A percentile compares a stretch with the other conserved stretches of the same genome.
Conservation (phyloP, 2,888 invertebrate genomes). For the Cenopis cana region DNA sequence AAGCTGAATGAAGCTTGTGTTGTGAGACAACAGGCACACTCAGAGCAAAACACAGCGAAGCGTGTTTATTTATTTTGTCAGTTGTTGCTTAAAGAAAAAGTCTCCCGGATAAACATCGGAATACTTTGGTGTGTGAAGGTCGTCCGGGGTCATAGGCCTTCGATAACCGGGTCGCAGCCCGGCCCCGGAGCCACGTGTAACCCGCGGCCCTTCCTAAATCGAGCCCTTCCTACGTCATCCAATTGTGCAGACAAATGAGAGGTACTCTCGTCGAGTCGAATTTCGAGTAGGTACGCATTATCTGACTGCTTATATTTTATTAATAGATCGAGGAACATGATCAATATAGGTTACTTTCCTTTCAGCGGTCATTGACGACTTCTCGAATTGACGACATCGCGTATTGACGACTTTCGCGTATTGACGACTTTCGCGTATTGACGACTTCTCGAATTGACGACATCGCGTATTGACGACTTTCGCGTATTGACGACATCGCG, state of each 20-base stretch:
- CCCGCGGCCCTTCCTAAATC: conserved; percentile 45
- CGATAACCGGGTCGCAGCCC: conserved; percentile 75
- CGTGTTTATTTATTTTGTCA: not conserved
- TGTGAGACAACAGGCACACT: not conserved
- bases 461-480: no score
- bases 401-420: no score
- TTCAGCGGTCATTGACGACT: no score
- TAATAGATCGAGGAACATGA: not conserved
- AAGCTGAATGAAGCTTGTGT: no score
- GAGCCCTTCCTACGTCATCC: conserved; percentile 25
- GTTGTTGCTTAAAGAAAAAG: conserved; percentile 4
- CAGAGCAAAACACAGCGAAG: no score
- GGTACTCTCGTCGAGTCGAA: not conserved
- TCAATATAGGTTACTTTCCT: no score
- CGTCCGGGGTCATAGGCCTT: conserved; percentile 79
- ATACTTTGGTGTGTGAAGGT: conserved; percentile 77
- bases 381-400: no score
- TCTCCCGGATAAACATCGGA: conserved; percentile 36
- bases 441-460: no score
- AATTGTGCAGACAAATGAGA: conserved; percentile 21
- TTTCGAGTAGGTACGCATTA: not conserved
- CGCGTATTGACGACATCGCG: no score
- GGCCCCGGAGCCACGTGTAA: conserved; percentile 53
- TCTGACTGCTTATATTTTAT: not conserved
- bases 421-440: no score